These are phyloP conservation scores for Orchestes rusci DNA, from an alignment of 2,888 invertebrate genomes.

Conservation along the genomic window DNA sequence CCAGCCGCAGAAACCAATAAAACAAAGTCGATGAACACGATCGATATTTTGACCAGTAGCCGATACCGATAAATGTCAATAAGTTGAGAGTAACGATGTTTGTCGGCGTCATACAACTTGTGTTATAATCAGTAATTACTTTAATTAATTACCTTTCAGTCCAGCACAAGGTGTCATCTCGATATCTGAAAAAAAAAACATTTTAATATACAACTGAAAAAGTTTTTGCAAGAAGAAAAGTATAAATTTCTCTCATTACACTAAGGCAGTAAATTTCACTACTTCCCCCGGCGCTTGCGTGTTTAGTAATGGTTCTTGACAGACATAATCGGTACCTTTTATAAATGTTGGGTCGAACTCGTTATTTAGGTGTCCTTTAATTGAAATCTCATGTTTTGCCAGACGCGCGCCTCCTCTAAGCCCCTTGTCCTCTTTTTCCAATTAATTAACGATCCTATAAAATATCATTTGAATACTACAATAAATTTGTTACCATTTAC, in stretches of 20 bases:
- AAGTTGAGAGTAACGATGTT: too few relatives aligned
- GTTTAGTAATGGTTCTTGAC: slow-evolving; percentile 30
- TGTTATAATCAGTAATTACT: too few relatives aligned
- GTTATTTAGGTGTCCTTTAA: slow-evolving; percentile 55
- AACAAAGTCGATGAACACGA: slow-evolving; percentile 20
- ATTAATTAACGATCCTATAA: slow-evolving; percentile 22
- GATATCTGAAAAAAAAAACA: slow-evolving; percentile 61
- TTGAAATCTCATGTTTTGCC: slow-evolving; percentile 52
- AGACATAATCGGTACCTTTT: slow-evolving; percentile 35
- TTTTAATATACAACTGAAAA: too few relatives aligned
- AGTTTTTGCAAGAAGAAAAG: too few relatives aligned
- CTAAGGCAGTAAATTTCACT: too few relatives aligned
- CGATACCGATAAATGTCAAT: too few relatives aligned
- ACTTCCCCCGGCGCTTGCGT: slow-evolving; percentile 34
- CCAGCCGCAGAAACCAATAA: slow-evolving; percentile 7
- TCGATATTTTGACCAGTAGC: slow-evolving; percentile 11
- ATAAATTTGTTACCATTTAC: slow-evolving; percentile 20
- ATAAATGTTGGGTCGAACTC: slow-evolving; percentile 44
- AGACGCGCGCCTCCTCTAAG: slow-evolving; percentile 18
- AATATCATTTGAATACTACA: slow-evolving; percentile 18
- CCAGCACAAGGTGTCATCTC: slow-evolving; percentile 84
- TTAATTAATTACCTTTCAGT: slow-evolving; percentile 66
- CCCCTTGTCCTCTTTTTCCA: slow-evolving; percentile 21
- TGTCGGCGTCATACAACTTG: too few relatives aligned
- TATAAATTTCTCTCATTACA: too few relatives aligned